These are phyloP conservation scores for Psix sp. DNA, from an alignment of 1,140 invertebrate species.

Conservation along the genomic window DNA sequence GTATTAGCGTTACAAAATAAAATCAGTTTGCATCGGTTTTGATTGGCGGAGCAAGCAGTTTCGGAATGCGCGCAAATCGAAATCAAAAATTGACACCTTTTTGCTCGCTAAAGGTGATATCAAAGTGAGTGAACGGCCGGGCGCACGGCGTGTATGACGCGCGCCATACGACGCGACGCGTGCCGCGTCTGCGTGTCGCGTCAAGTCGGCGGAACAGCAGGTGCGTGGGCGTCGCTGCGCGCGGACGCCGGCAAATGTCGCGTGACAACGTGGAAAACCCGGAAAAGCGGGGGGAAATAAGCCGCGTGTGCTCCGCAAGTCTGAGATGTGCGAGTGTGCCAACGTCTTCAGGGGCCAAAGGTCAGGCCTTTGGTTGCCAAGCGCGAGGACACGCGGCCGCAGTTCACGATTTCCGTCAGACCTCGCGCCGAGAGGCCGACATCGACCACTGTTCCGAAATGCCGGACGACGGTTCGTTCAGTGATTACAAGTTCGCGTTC, in stretches of 20 bases:
- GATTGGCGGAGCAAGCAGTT: too few relatives aligned
- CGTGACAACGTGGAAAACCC: constrained; percentile 52
- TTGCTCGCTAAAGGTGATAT: constrained; percentile 4
- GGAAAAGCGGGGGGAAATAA: constrained; percentile 47
- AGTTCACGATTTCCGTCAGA: too few relatives aligned
- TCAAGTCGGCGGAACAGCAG: constrained; percentile 30
- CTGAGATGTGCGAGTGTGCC: constrained; percentile 25
- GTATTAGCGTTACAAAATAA: too few relatives aligned
- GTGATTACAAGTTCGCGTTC: too few relatives aligned
- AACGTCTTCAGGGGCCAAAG: constrained; percentile 23
- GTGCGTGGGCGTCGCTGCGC: constrained; percentile 58
- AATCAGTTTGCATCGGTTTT: too few relatives aligned
- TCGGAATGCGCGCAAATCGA: not conserved
- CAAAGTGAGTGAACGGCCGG: not conserved
- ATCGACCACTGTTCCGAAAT: too few relatives aligned
- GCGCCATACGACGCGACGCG: constrained; percentile 25
- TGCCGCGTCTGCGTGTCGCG: constrained; percentile 39
- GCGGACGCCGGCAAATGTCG: constrained; percentile 49
- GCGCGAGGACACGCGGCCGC: too few relatives aligned
- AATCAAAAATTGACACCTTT: constrained; percentile 6
- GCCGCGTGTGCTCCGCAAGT: constrained; percentile 21
- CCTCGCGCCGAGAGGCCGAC: too few relatives aligned
- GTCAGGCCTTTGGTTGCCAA: too few relatives aligned
- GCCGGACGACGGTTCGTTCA: too few relatives aligned
- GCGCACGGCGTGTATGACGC: constrained; percentile 7